Evolutionary conservation across 2,113 vertebrate genomes (phyloP).

Genomic region (Myotis brandtii): DNA sequence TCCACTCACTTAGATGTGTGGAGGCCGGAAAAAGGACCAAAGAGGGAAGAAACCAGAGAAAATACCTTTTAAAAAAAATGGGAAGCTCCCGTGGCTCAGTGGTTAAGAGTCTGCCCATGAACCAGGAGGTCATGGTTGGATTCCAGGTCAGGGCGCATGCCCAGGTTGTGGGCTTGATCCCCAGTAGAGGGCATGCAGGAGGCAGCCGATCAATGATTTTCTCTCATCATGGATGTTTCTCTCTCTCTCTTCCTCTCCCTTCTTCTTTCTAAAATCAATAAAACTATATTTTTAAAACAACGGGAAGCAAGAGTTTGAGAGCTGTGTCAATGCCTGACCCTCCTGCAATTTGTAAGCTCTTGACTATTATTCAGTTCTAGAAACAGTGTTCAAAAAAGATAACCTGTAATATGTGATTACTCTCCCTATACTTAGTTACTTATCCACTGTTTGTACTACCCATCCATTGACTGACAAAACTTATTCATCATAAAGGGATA

Average conservation of each 20-base stretch:
- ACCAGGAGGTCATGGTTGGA: too few species aligned
- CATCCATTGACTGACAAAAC: background rate
- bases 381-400: background rate
- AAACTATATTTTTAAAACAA: background rate
- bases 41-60: background rate
- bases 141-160: too few species aligned
- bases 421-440: background rate
- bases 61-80: background rate
- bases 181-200: too few species aligned
- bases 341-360: background rate
- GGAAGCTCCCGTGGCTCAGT: too few species aligned
- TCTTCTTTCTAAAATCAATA: too few species aligned
- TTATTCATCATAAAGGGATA: background rate
- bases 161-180: too few species aligned
- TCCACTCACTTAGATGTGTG: conserved; percentile 65
- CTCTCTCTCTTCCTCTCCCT: too few species aligned
- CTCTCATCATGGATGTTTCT: too few species aligned
- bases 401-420: background rate
- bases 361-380: background rate
- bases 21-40: background rate
- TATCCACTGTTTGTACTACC: background rate
- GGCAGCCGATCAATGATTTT: too few species aligned
- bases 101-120: too few species aligned
- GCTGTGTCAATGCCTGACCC: background rate
- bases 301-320: background rate